Evolutionary conservation across 2,797 vertebrate genomes (phyloP), one percentile per base, ranked within the genome.

Genomic region (Thalassophryne amazonica): DNA sequence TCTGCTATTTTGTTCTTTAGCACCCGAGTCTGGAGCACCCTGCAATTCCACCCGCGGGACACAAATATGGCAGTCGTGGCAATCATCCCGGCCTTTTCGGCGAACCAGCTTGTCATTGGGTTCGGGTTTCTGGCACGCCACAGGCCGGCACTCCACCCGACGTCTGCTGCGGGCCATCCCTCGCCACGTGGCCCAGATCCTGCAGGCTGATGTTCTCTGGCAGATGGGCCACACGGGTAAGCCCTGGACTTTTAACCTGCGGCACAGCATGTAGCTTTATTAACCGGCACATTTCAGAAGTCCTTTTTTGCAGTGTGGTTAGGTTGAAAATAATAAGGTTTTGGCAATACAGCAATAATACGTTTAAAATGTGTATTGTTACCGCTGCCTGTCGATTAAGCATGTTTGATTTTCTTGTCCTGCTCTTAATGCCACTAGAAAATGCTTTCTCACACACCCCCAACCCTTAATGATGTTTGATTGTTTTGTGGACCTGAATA

Each of bases 181-280:
- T 0, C 93, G 96, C 32, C 97, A 99, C 22, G 97, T 99, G 0
- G 97, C 97, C 23, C 97, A 98, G 86, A 99, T 98, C 16, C 82
- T 99, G 70, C 97, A 99, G 87, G 97, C 97, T 0, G 97, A 99
- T 0, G 94, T 97, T 3, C 93, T 98, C 22, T 99, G 97, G 96
- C 95, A 98, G 80, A 97, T 99, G 95, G 97, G 97, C 29, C 93
- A 95, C 67, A 98, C 96, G 12, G 97, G 97, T 99, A 19, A 39
- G 73, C 47, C 0, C 19, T 16, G 0, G 13, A 14, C 14, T 33
- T 9, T 6, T 35, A 2, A 32, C n/a, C 3, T 37, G n/a, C 9
- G 17, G 8, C 3, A 2, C 17, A 11, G 13, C n/a, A n/a, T n/a
- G n/a, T n/a, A n/a, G n/a, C n/a, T n/a, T n/a, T n/a, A n/a, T n/a